These are phyloP conservation scores for Pseudococcus viburni DNA, from an alignment of 2,888 invertebrate species.

Conservation along the genomic window DNA sequence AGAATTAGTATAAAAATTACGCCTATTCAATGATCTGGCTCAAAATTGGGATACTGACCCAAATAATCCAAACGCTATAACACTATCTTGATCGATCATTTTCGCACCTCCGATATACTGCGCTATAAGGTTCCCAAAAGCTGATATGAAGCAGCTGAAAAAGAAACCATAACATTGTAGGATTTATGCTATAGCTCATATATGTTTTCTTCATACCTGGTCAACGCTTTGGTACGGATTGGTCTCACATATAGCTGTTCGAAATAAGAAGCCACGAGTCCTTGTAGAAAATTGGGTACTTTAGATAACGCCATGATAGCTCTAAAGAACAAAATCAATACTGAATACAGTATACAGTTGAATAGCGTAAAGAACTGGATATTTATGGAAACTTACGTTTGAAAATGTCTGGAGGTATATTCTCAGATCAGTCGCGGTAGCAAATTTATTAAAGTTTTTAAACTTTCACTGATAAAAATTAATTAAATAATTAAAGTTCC, in stretches of 20 bases:
- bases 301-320: conserved; percentile 79
- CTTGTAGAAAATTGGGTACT: conserved; percentile 76
- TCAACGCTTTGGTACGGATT: conserved; percentile 83
- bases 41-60: conserved; percentile 75
- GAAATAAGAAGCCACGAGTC: conserved; percentile 80
- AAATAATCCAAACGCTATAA: conserved; percentile 82
- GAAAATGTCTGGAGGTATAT: not conserved
- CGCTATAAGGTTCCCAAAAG: conserved; percentile 81
- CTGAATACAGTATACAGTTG: not conserved
- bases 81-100: conserved; percentile 77
- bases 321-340: not conserved
- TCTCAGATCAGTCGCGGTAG: not conserved
- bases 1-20: not conserved
- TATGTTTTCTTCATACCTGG: conserved; percentile 76
- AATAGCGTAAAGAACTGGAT: not conserved
- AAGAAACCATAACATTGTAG: conserved; percentile 24
- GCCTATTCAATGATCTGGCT: not conserved
- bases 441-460: not conserved
- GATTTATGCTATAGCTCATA: not conserved
- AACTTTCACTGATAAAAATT: conserved; percentile 43
- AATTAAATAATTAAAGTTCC: not conserved
- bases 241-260: conserved; percentile 83
- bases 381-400: not conserved
- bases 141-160: conserved; percentile 79
- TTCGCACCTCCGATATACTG: conserved; percentile 80